Base-by-base conservation (phyloP, 2,113 vertebrate species). In the Pomatostomus ruficeps region DNA sequence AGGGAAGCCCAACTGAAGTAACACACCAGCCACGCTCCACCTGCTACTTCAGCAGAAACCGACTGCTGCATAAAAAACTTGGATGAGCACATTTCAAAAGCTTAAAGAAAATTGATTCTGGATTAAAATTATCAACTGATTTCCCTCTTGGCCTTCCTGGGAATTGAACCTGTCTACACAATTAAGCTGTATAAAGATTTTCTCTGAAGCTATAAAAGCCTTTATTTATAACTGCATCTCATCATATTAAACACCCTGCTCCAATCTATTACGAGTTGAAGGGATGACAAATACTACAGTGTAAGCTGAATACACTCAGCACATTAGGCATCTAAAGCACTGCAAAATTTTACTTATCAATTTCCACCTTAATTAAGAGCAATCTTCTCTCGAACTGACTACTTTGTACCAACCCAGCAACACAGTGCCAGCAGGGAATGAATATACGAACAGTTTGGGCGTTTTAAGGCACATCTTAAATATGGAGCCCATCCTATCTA, bases 171-270 rank as follows among this genome's bases (percentile, higher is more conserved):
- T 91, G 67, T 91, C 73, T 73, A 78, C 36, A 77, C 87, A 93
- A 96, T 95, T 95, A 95, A 96, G 86, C 51, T 42, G 58, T 35
- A 40, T 70, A 91, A 96, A 92, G 93, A 88, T 95, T 94, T 97
- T 91, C 77, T 85, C 80, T 74, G 73, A 85, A 85, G 59, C 70
- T 95, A 14, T 87, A 91, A 91, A 80, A 85, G 66, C 24, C 68
- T 85, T 77, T 95, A 88, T 95, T 96, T 94, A 89, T 62, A 96
- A 52, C 31, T 0, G 1, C 88, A 61, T 75, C 96, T 87, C 71
- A 91, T 70, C 76, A 73, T 55, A 84, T 81, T 54, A 76, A 95
- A 84, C 91, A 88, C 45, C 54, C 57, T 49, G 36, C 62, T 88
- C 74, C 76, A 62, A 94, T 83, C 77, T 80, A 93, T 89, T 78